Evolutionary conservation across 2,888 invertebrate genomes (phyloP), one percentile per base, ranked within the genome.

Genomic region (Scotopteryx bipunctaria): DNA sequence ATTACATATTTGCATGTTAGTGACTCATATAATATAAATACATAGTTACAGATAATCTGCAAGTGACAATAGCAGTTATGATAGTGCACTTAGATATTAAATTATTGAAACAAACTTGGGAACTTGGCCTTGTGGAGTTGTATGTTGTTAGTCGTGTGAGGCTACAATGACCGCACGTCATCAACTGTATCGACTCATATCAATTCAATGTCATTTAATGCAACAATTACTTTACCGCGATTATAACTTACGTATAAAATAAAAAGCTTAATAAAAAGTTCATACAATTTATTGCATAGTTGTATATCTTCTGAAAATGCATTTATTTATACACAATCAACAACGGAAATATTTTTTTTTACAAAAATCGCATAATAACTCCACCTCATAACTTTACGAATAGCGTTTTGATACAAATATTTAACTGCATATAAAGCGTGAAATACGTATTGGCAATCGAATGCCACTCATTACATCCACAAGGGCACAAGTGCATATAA

Each of bases 91-190:
- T 86, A 80, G 75, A 73, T 73, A 83, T 67, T 76, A 81, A 83
- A 83, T 87, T 87, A 84, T 81, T 74, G 82, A 69, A 81, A 84
- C 81, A 86, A 83, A 83, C 81, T n/a, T n/a, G 82, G 91, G 86
- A 80, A 87, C 91, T 89, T 91, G 91, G 91, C 91, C 91, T 91
- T 91, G 91, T 91, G 91, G 91, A 90, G 86, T 84, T 83, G 86
- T 84, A 74, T 48, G 27, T 91, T 45, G 52, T 91, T 91, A 91
- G 90, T 91, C 76, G 78, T 89, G 88, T 89, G 83, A 89, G 90
- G 81, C 86, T 87, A 84, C 85, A 79, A 76, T 76, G 81, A 83
- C 81, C 76, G 73, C 89, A 89, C 90, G 88, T 87, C 90, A 90
- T 90, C 90, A 87, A 90, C 90, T 86, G 80, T 85, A 88, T 85